Percentiles rank a stretch among this genome's conserved stretches.
Evolutionary conservation across 1,140 invertebrate genomes (phyloP).

Genomic region (Lanistes nyassanus): DNA sequence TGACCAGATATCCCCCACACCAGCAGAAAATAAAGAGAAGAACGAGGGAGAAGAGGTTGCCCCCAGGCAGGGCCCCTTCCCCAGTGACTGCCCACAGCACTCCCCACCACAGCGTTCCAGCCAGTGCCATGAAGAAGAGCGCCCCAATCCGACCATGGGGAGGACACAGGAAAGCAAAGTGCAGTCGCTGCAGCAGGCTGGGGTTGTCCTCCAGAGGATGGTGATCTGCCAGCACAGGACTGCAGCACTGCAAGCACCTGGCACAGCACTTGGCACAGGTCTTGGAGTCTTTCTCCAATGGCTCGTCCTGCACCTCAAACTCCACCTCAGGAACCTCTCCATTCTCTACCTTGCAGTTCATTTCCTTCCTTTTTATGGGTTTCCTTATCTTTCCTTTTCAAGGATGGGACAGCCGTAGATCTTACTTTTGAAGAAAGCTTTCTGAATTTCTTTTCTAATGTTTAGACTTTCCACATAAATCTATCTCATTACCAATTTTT

Average conservation of each 20-base stretch:
- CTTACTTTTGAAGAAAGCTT: too few relatives aligned
- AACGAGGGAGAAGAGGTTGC: constrained; percentile 80
- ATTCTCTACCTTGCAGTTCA: constrained; percentile 1
- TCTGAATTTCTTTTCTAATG: too few relatives aligned
- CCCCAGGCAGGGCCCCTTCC: constrained; percentile 78
- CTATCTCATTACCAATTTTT: too few relatives aligned
- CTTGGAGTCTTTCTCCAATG: constrained; percentile 1
- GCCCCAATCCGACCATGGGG: constrained; percentile 60
- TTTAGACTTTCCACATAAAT: too few relatives aligned
- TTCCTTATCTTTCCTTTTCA: too few relatives aligned
- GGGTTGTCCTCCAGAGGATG: constrained; percentile 48
- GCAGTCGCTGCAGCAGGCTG: constrained; percentile 35
- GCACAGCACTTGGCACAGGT: constrained; percentile 31
- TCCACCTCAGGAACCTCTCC: constrained; percentile 2
- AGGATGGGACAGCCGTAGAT: too few relatives aligned
- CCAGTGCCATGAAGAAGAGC: constrained; percentile 50
- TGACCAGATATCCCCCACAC: constrained; percentile 82
- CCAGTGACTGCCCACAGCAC: constrained; percentile 82
- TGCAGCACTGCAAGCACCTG: constrained; percentile 31
- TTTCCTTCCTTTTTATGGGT: not conserved
- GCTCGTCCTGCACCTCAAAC: not conserved
- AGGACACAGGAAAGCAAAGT: constrained; percentile 59
- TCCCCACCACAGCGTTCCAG: constrained; percentile 81
- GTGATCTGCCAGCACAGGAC: constrained; percentile 44
- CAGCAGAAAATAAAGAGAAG: constrained; percentile 75